A percentile compares a stretch with the other conserved stretches of the same genome.
phyloP scores from a whole-genome alignment of 1,140 invertebrate species.

The Trachymyrmex septentrionalis region DNA sequence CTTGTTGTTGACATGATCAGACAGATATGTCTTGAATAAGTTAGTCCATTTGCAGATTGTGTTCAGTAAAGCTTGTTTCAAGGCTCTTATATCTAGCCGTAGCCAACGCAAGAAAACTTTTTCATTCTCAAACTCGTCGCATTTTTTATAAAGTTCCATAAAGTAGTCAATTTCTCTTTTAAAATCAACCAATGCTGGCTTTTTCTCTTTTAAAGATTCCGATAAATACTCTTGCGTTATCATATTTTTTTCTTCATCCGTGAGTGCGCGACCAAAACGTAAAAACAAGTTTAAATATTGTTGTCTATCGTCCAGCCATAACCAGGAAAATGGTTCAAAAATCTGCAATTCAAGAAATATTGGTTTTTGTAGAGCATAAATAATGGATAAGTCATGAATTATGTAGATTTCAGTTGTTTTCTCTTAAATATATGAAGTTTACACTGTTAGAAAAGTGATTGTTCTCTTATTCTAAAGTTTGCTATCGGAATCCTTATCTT shows the following conservation, averaged over 20 bases:
- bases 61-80: conserved; percentile 92
- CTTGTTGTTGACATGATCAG: conserved; percentile 89
- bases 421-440: background rate
- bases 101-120: conserved; percentile 91
- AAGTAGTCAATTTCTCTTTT: conserved; percentile 89
- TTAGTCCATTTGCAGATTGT: conserved; percentile 92
- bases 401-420: background rate
- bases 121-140: conserved; percentile 83
- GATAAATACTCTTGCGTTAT: conserved; percentile 82
- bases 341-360: conserved; percentile 65
- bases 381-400: background rate
- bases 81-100: conserved; percentile 89
- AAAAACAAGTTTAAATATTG: conserved; percentile 90
- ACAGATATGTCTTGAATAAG: conserved; percentile 92
- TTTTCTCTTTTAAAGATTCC: conserved; percentile 82
- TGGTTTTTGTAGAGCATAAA: background rate
- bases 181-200: conserved; percentile 88
- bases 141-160: conserved; percentile 88
- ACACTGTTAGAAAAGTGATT: background rate
- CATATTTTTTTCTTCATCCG: conserved; percentile 87
- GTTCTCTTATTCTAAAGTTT: background rate
- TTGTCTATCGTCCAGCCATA: conserved; percentile 90
- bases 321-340: conserved; percentile 86
- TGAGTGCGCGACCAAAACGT: conserved; percentile 88
- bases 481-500: background rate